Base-by-base conservation (phyloP, 2,888 invertebrate species). In the Dynastes tityus region DNA sequence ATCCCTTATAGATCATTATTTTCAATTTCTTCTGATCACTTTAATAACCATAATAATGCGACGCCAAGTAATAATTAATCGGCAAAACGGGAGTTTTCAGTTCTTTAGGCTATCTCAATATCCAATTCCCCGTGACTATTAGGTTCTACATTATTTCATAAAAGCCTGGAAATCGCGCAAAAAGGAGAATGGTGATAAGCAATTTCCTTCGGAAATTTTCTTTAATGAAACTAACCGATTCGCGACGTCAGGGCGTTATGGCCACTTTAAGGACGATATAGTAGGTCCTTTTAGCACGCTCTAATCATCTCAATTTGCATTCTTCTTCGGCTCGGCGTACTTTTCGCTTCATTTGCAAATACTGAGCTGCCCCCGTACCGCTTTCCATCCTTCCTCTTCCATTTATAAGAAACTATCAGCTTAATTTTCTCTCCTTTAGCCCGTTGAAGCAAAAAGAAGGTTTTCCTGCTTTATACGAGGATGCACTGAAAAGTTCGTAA, bases 231-330 rank as follows among this genome's bases (percentile, higher is more conserved):
- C 68, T 68, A 49, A 51, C 68, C 49, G 51, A 22, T 16, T 9
- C 22, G 16, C 11, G 13, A 49, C 32, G 13, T 22, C 32, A 68
- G 68, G 51, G 29, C 29, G 49, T 51, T 63, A 68, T 22, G 51
- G 13, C 51, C 51, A 68, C 51, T 68, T 68, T 68, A 68, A 68
- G 49, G 16, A 68, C 51, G 40, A 68, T 16, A 32, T 40, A 16
- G 40, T 51, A 51, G 51, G 51, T 61, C 40, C 73, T 74, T 74
- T 73, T 58, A 74, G 45, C 49, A 27, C 29, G 45, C 49, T 74
- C 45, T 58, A 61, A 74, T 74, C 45, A 63, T 61, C 40, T 22
- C 73, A 74, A 74, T 74, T 74, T 74, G 73, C 73, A 74, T 74
- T 74, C 61, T 61, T 22, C 29, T 61, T 13, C n/a, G 51, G 51